Evolutionary conservation across 2,888 invertebrate species (phyloP), one percentile per base, ranked within the genome.

Genomic region (Eugnorisma glareosa): DNA sequence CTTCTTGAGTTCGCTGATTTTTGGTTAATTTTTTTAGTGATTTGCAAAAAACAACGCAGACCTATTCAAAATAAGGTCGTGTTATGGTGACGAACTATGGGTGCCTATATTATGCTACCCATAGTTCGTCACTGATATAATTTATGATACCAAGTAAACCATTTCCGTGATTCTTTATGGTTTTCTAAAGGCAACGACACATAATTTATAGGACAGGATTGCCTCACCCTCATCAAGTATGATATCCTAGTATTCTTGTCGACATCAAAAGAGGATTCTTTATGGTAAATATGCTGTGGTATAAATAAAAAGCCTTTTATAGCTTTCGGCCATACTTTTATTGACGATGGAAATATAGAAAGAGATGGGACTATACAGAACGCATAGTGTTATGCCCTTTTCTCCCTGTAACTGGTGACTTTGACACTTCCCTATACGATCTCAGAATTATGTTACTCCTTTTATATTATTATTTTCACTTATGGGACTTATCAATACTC

Each of bases 201-300:
- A 68, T 75, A 80, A 72, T 64, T 76, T 75, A 78, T 63, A 63
- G 8, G 67, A 63, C 57, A 37, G 66, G 74, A 84, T 87, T 77
- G 82, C 77, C 24, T 75, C 43, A 87, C 88, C 88, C 88, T 81
- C 76, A 84, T 88, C 87, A 88, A 85, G 87, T 66, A 80, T 80
- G 75, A 85, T 77, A 76, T 54, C 73, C 68, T 67, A 78, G 78
- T 80, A 77, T 51, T 74, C 70, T 67, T 78, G 78, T 74, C 51
- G 85, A 82, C 87, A 85, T 77, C 80, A 83, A 87, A 77, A 72
- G 71, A 71, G 24, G 31, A 37, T 75, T 73, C 59, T 67, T 82
- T 81, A 79, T 84, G 69, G 86, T 86, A 81, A 87, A 87, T 81
- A 86, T 75, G 74, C 63, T 61, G 69, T 73, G 75, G 54, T 40